Evolutionary conservation across 2,888 invertebrate species (phyloP), one percentile per base, ranked within the genome.

Genomic region (Allygus modestus): DNA sequence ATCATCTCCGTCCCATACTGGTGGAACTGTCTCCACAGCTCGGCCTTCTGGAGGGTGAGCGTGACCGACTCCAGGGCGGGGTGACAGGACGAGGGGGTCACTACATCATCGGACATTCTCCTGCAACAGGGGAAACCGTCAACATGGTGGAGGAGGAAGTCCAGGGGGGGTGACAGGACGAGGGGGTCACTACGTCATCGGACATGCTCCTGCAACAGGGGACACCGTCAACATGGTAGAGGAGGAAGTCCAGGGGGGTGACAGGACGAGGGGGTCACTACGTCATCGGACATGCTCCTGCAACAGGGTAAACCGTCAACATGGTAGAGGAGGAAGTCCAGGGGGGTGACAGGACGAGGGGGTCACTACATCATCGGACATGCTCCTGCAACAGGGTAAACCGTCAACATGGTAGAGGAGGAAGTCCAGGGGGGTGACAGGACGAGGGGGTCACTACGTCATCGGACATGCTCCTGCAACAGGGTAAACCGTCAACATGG

Each of bases 1-100:
- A 88, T 88, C 88, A 88, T 88, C 84, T 88, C 88, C 0, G 88
- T 88, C 41, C 87, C 87, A 33, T 88, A 86, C 43, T 87, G 86
- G 86, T 88, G 87, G 81, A 88, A 88, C 82, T 88, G 87, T 31
- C 87, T 85, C 88, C 88, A 88, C 20, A 88, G 87, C 1, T 85
- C 85, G 15, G 79, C 85, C 82, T 87, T 87, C 26, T 86, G 84
- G 41, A 87, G 85, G 43, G 81, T 83, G 41, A 87, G 81, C 12
- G 82, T 71, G 17, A 86, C 85, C 1, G 81, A 84, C 26, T 77
- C 23, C 85, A 87, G 85, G 73, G 81, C 83, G 12, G 87, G 87
- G 65, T 87, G 87, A 41, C 84, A 87, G 17, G 46, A 28, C 12
- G 46, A 26, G 4, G 46, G 28, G 4, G 46, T 65, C 28, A 65